These are phyloP conservation scores for Puntigrus tetrazona DNA, from an alignment of 2,113 vertebrate species.

Conservation along the genomic window DNA sequence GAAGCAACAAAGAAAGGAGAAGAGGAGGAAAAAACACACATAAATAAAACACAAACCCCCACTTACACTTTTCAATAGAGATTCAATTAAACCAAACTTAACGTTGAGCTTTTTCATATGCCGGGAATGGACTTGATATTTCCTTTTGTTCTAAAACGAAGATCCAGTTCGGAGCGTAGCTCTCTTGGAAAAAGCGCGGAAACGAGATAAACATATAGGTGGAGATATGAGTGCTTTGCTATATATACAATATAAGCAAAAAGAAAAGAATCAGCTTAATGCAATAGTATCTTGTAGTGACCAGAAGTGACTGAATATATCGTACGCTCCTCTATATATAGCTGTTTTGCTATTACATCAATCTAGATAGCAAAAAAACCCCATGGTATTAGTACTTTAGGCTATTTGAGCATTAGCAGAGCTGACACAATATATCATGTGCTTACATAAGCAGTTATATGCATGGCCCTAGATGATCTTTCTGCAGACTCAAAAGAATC, in stretches of 20 bases:
- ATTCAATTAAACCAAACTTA: slow-evolving; percentile 79
- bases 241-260: background rate
- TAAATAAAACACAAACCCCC: slow-evolving; percentile 81
- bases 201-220: slow-evolving; percentile 10
- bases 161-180: slow-evolving; percentile 13
- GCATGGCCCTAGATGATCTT: slow-evolving; percentile 21
- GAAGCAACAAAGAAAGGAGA: slow-evolving; percentile 74
- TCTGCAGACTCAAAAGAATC: slow-evolving; percentile 20
- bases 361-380: background rate
- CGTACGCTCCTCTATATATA: background rate
- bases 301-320: background rate
- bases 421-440: background rate
- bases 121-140: slow-evolving; percentile 70
- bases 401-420: background rate
- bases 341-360: background rate
- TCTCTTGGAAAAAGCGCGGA: background rate
- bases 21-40: slow-evolving; percentile 57
- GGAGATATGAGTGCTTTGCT: background rate
- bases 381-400: background rate
- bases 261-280: background rate
- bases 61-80: slow-evolving; percentile 78
- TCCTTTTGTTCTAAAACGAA: slow-evolving; percentile 38
- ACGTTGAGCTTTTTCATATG: slow-evolving; percentile 56
- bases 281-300: background rate
- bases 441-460: slow-evolving; percentile 28